Evolutionary conservation across 2,888 invertebrate genomes (phyloP).

Genomic region (Xestoiulus laeticollis): DNA sequence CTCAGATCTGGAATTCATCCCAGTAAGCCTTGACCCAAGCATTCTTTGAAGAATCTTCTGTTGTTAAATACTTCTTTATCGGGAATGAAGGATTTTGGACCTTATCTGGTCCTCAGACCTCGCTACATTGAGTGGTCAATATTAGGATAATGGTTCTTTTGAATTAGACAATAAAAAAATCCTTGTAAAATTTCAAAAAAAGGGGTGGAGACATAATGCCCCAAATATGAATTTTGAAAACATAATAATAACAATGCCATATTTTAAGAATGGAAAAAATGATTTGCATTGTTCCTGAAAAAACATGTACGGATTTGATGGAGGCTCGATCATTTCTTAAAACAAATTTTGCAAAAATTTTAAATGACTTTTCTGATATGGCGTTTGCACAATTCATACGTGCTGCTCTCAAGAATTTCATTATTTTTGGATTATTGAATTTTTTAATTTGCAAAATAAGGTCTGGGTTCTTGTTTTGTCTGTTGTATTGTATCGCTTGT

Average conservation of each 20-base stretch:
- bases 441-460: background rate
- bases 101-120: background rate
- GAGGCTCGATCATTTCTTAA: background rate
- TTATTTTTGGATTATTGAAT: background rate
- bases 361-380: slow-evolving; percentile 24
- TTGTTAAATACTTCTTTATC: background rate
- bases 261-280: background rate
- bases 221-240: slow-evolving; percentile 8
- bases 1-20: background rate
- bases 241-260: slow-evolving; percentile 24
- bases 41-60: background rate
- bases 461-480: background rate
- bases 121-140: background rate
- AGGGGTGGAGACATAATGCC: slow-evolving; percentile 11
- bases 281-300: background rate
- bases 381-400: background rate
- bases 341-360: no score
- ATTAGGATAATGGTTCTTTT: background rate
- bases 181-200: background rate
- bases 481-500: background rate
- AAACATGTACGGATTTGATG: background rate
- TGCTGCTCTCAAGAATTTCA: background rate
- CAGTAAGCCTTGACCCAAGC: background rate
- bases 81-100: background rate
- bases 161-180: background rate